phyloP scores from a whole-genome alignment of 2,888 invertebrate species.

The Heliconius sara region DNA sequence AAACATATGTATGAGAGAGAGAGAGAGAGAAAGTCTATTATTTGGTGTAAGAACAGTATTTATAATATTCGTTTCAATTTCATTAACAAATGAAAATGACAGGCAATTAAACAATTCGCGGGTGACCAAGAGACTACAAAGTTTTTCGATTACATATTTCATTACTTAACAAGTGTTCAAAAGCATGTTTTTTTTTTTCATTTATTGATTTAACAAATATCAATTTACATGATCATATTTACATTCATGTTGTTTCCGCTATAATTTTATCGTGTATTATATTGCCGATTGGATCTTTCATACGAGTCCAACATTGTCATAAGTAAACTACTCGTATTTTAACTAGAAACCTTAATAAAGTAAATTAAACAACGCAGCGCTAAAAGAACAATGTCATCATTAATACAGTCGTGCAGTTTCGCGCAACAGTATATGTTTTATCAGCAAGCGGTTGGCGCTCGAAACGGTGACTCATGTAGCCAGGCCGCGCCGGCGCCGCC shows the following conservation, averaged over 20 bases:
- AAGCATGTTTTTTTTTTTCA: too few relatives aligned
- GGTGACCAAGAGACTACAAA: background rate
- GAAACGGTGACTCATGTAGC: constrained; percentile 53
- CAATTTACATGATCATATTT: too few relatives aligned
- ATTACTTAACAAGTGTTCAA: too few relatives aligned
- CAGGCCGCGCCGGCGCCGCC: constrained; percentile 66
- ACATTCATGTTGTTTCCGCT: too few relatives aligned
- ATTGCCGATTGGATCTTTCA: too few relatives aligned
- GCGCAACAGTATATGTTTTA: constrained; percentile 48
- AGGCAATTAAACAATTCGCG: background rate
- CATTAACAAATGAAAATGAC: background rate
- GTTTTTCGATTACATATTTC: background rate
- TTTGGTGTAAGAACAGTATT: background rate
- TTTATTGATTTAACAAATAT: too few relatives aligned
- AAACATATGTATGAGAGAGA: background rate
- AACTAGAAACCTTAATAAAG: background rate
- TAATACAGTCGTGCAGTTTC: constrained; percentile 28
- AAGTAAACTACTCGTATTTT: too few relatives aligned
- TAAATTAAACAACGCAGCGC: background rate
- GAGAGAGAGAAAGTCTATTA: background rate
- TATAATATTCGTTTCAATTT: background rate
- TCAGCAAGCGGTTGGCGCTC: constrained; percentile 52
- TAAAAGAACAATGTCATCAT: constrained; percentile 14
- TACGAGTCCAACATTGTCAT: too few relatives aligned
- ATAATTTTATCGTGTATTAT: too few relatives aligned